Conservation (phyloP, 2,797 vertebrate genomes). For the Sebastes itinus region DNA sequence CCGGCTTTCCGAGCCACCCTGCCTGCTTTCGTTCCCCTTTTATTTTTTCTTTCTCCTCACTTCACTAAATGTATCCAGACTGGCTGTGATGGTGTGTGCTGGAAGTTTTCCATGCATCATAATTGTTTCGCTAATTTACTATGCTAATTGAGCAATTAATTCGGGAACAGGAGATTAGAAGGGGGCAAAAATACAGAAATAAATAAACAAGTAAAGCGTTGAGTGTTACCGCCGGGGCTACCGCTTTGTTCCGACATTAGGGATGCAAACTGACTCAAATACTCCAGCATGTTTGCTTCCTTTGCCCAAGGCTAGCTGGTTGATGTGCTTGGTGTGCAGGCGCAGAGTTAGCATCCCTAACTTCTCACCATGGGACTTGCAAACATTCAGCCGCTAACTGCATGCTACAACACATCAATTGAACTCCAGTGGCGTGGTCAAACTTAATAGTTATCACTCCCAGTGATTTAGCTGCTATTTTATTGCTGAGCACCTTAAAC, state of each 20-base stretch:
- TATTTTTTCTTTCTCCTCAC: constrained; percentile 28
- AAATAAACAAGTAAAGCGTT: constrained; percentile 85
- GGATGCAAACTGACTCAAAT: constrained; percentile 82
- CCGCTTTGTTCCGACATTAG: constrained; percentile 83
- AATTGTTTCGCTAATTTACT: constrained; percentile 88
- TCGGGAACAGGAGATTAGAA: constrained; percentile 86
- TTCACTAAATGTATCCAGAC: constrained; percentile 69
- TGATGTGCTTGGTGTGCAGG: constrained; percentile 76
- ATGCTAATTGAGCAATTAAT: constrained; percentile 90
- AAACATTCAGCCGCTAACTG: constrained; percentile 70
- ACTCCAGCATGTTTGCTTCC: constrained; percentile 72
- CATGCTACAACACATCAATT: constrained; percentile 56
- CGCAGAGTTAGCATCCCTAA: constrained; percentile 66
- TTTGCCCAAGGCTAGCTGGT: constrained; percentile 79
- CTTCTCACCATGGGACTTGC: constrained; percentile 71
- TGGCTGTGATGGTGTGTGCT: constrained; percentile 74
- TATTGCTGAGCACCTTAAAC: constrained; percentile 55
- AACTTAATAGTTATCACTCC: constrained; percentile 59
- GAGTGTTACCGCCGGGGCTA: constrained; percentile 82
- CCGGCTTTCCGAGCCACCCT: constrained; percentile 71
- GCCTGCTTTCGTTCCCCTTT: constrained; percentile 47
- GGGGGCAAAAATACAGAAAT: constrained; percentile 82
- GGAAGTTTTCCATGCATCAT: constrained; percentile 89
- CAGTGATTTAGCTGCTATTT: constrained; percentile 55
- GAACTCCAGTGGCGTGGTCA: constrained; percentile 76